Evolutionary conservation across 2,797 vertebrate genomes (phyloP).

Genomic region (Tokudaia muenninki): DNA sequence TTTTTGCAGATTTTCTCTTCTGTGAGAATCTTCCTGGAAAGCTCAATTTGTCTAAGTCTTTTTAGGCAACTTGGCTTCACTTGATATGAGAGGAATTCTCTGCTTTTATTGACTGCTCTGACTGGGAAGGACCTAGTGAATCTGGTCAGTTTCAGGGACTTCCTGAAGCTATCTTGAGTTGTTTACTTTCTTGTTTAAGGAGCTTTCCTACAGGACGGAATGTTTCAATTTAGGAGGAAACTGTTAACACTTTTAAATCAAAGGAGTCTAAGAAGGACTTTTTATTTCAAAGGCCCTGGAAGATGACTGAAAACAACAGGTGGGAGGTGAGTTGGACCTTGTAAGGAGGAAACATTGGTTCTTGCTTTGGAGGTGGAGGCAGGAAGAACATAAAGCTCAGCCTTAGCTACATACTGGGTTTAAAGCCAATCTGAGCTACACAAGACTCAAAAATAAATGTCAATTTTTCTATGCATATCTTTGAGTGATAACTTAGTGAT

Average conservation of each 20-base stretch:
- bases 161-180: not conserved
- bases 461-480: not conserved
- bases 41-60: not conserved
- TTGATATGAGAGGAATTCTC: not conserved
- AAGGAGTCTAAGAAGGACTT: not conserved
- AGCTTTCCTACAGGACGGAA: not conserved
- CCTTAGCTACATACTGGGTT: not conserved
- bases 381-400: not conserved
- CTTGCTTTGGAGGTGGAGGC: not conserved
- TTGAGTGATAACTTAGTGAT: conserved; percentile 8
- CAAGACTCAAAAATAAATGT: not conserved
- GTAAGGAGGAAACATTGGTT: not conserved
- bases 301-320: not conserved
- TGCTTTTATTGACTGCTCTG: not conserved
- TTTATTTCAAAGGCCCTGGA: not conserved
- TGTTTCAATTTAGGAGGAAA: not conserved
- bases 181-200: not conserved
- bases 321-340: not conserved
- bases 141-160: not conserved
- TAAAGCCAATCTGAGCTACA: not conserved
- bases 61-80: not conserved
- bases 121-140: not conserved
- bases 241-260: not conserved
- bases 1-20: not conserved
- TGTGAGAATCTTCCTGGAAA: not conserved